Conservation (phyloP, 2,888 invertebrate species). For the Spodoptera exigua region DNA sequence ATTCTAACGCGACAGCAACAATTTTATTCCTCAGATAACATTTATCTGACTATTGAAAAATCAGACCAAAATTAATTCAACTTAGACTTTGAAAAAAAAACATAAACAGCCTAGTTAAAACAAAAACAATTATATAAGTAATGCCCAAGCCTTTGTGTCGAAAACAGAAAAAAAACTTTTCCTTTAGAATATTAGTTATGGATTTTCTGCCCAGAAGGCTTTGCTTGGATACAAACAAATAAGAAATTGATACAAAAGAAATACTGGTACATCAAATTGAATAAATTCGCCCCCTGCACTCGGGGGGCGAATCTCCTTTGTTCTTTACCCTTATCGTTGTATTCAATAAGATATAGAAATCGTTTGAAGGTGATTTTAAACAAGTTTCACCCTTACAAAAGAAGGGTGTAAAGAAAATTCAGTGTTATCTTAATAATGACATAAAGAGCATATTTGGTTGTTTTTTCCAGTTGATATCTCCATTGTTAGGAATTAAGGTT, state of each 20-base stretch:
- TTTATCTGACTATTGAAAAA: no score
- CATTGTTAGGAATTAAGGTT: no score
- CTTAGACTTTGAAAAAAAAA: no score
- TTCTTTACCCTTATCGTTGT: slow-evolving; percentile 47
- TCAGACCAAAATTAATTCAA: no score
- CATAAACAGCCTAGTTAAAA: no score
- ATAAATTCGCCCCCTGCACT: slow-evolving; percentile 53
- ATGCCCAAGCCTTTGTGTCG: background rate
- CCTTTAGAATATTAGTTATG: slow-evolving; percentile 41
- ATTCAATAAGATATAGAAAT: slow-evolving; percentile 43
- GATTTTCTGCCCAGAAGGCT: slow-evolving; percentile 43
- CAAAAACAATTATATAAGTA: no score
- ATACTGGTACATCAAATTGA: slow-evolving; percentile 54
- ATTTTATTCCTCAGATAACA: no score
- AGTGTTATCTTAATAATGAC: slow-evolving; percentile 30
- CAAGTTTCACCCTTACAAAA: slow-evolving; percentile 28
- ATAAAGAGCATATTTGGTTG: slow-evolving; percentile 6
- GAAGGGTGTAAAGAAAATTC: slow-evolving; percentile 12
- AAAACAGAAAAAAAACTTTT: slow-evolving; percentile 15
- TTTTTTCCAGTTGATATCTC: background rate
- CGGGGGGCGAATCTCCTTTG: slow-evolving; percentile 48
- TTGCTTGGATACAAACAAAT: slow-evolving; percentile 37
- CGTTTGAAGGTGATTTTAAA: slow-evolving; percentile 53
- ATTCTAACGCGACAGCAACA: no score
- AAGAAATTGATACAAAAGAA: slow-evolving; percentile 55